Conservation (phyloP, 2,113 vertebrate species). For the Taurulus bubalis region DNA sequence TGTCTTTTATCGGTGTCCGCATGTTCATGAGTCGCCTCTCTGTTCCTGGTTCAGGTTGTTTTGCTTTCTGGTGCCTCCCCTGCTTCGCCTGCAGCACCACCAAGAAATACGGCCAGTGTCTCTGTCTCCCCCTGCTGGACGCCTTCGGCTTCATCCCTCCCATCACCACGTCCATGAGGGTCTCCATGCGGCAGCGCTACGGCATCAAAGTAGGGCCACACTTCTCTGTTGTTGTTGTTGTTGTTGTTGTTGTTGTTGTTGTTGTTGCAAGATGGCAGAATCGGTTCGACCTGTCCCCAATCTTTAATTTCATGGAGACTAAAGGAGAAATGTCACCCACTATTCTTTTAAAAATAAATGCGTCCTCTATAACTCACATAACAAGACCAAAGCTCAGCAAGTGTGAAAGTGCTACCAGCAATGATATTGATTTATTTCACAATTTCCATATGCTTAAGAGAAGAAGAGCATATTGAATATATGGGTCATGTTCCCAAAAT, state of each 20-base stretch:
- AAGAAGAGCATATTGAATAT: background rate
- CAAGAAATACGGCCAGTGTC: slow-evolving; percentile 66
- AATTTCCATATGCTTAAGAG: too few species aligned
- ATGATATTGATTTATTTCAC: too few species aligned
- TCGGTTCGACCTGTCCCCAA: background rate
- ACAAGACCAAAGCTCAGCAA: too few species aligned
- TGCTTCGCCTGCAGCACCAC: slow-evolving; percentile 77
- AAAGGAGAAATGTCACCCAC: background rate
- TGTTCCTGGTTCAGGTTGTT: slow-evolving; percentile 69
- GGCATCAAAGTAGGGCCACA: slow-evolving; percentile 76
- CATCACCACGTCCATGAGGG: slow-evolving; percentile 75
- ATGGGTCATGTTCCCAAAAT: background rate
- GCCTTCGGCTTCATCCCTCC: slow-evolving; percentile 40
- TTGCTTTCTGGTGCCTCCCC: slow-evolving; percentile 78
- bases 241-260: background rate
- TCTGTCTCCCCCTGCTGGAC: slow-evolving; percentile 84
- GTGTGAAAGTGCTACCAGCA: too few species aligned
- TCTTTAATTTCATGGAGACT: background rate
- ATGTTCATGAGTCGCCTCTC: too few species aligned
- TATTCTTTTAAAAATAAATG: background rate
- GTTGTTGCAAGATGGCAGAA: background rate
- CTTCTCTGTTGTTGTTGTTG: background rate
- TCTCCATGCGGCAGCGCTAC: slow-evolving; percentile 80
- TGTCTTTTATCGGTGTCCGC: too few species aligned
- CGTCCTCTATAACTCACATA: too few species aligned